phyloP scores from a whole-genome alignment of 2,888 invertebrate genomes.

The Apamea epomidion region DNA sequence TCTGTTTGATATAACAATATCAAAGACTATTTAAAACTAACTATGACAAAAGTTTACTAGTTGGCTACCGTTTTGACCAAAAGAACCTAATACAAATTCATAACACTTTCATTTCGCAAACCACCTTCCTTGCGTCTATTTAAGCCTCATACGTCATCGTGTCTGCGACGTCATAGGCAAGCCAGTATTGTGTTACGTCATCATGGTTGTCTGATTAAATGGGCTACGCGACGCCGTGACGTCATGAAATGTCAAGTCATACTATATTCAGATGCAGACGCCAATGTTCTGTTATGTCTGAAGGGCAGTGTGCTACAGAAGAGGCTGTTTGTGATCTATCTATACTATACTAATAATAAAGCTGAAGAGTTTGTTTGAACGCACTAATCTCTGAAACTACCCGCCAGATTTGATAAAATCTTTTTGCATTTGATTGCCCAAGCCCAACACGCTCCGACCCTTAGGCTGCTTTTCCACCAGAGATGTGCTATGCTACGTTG shows the following conservation, averaged over 20 bases:
- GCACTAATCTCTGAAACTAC: no score
- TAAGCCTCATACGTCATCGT: background rate
- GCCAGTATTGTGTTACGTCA: slow-evolving; percentile 15
- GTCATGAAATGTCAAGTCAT: slow-evolving; percentile 30
- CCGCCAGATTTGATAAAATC: no score
- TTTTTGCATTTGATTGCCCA: no score
- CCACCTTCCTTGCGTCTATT: background rate
- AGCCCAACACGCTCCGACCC: no score
- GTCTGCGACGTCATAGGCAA: slow-evolving; percentile 3
- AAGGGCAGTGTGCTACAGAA: background rate
- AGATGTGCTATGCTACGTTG: no score
- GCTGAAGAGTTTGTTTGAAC: no score
- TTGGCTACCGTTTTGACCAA: background rate
- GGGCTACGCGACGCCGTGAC: background rate
- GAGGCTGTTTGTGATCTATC: background rate
- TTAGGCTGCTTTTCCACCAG: no score
- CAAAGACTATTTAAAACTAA: background rate
- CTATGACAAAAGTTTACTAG: background rate
- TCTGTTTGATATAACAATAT: background rate
- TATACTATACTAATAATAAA: no score
- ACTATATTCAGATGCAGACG: slow-evolving; percentile 24
- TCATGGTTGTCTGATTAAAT: slow-evolving; percentile 2
- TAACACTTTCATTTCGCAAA: background rate
- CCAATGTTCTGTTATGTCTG: slow-evolving; percentile 20
- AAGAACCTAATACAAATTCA: background rate